Evolutionary conservation across 2,888 invertebrate species (phyloP).

Genomic region (Sinhomidia bicolor): DNA sequence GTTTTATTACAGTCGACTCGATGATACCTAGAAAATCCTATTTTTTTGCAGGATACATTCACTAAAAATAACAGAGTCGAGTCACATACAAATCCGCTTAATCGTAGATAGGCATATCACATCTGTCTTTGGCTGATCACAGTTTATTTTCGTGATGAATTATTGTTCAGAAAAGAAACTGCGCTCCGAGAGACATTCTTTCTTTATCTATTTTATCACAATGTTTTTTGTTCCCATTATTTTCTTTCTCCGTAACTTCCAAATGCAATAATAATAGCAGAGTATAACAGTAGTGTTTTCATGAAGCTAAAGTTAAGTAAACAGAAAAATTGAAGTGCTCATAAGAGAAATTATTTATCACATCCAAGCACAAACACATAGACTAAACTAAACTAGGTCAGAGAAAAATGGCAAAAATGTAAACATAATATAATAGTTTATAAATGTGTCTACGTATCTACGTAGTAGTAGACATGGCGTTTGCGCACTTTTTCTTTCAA

Average conservation of each 20-base stretch:
- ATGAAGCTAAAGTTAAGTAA: background rate
- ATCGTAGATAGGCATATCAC: no score
- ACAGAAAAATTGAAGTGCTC: background rate
- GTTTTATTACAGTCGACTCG: no score
- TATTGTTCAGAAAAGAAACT: background rate
- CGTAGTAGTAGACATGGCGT: no score
- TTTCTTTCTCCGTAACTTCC: background rate
- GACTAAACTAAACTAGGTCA: no score
- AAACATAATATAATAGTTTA: no score
- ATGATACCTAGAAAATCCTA: no score
- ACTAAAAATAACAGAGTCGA: no score
- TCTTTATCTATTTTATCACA: no score
- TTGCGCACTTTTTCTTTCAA: no score
- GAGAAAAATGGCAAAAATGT: no score
- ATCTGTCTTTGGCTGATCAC: background rate
- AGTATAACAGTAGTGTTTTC: background rate
- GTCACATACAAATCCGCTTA: background rate
- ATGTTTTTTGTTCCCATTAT: background rate
- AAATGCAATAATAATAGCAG: background rate
- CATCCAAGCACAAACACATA: constrained; percentile 8
- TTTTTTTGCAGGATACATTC: no score
- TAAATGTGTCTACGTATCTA: no score
- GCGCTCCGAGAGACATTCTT: background rate
- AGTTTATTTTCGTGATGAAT: background rate
- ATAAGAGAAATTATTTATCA: constrained; percentile 5